Evolutionary conservation across 2,113 vertebrate species (phyloP).

Genomic region (Pseudolaguvia tuberculata): DNA sequence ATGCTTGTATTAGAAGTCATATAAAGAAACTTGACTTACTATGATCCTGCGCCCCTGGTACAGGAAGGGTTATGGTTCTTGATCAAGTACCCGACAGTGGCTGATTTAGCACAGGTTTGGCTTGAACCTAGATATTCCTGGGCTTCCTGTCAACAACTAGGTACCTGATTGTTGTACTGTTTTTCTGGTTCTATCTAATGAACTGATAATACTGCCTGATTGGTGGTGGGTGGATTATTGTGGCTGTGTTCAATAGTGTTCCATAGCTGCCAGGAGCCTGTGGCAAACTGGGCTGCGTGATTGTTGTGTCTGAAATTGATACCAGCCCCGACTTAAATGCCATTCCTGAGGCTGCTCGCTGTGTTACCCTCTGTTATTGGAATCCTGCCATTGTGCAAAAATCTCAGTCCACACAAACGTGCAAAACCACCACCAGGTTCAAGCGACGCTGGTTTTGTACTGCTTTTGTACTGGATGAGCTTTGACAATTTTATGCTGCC

Average conservation of each 20-base stretch:
- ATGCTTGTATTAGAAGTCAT: not conserved
- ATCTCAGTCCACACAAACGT: constrained; percentile 29
- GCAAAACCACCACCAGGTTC: constrained; percentile 19
- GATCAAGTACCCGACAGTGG: too few relatives aligned
- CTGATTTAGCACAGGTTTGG: too few relatives aligned
- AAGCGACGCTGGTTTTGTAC: too few relatives aligned
- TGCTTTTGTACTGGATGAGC: too few relatives aligned
- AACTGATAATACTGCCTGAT: not conserved
- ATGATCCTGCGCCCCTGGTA: too few relatives aligned
- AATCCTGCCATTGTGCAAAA: constrained; percentile 34
- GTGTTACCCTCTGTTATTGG: constrained; percentile 40
- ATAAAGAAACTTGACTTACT: too few relatives aligned
- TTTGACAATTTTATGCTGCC: not conserved
- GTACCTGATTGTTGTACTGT: too few relatives aligned
- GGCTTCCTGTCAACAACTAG: too few relatives aligned
- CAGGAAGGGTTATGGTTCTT: too few relatives aligned
- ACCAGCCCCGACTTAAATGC: constrained; percentile 48
- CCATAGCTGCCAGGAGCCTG: constrained; percentile 24
- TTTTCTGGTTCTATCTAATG: not conserved
- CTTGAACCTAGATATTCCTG: too few relatives aligned
- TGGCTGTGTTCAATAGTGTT: constrained; percentile 19
- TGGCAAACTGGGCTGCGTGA: constrained; percentile 35
- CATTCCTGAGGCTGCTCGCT: constrained; percentile 38
- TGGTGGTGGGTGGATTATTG: not conserved
- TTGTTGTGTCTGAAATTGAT: constrained; percentile 49